phyloP scores from a whole-genome alignment of 2,888 invertebrate genomes.

The Pegoplata infirma region DNA sequence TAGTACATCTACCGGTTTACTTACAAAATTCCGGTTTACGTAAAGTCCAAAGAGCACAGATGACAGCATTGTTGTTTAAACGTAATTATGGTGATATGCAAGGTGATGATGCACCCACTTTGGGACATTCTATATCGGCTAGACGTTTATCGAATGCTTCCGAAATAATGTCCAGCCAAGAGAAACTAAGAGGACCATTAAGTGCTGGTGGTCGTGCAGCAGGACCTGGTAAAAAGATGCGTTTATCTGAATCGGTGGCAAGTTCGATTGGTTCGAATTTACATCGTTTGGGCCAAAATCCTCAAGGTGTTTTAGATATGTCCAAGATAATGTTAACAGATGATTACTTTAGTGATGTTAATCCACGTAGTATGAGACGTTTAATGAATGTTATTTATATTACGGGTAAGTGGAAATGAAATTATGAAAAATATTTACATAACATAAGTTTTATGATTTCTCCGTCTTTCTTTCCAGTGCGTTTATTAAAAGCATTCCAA shows the following conservation, averaged over 20 bases:
- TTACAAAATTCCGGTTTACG: slow-evolving; percentile 97
- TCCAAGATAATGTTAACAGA: slow-evolving; percentile 94
- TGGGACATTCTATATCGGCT: slow-evolving; percentile 82
- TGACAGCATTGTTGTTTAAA: slow-evolving; percentile 82
- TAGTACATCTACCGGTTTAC: slow-evolving; percentile 98
- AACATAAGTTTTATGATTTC: too few relatives aligned
- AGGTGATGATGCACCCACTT: slow-evolving; percentile 73
- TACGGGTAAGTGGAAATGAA: slow-evolving; percentile 83
- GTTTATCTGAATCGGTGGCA: slow-evolving; percentile 92
- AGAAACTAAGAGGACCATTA: slow-evolving; percentile 81
- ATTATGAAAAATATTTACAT: background rate
- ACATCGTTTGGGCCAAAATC: slow-evolving; percentile 86
- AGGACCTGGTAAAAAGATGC: slow-evolving; percentile 82
- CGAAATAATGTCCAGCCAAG: slow-evolving; percentile 88
- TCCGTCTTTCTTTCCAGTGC: slow-evolving; percentile 86
- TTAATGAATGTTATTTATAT: slow-evolving; percentile 98
- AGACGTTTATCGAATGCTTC: slow-evolving; percentile 89
- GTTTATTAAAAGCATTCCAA: slow-evolving; percentile 97
- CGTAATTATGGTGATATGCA: slow-evolving; percentile 75
- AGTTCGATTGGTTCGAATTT: slow-evolving; percentile 94
- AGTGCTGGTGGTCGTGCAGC: slow-evolving; percentile 77
- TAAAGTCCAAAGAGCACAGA: slow-evolving; percentile 91
- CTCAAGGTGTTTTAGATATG: slow-evolving; percentile 79
- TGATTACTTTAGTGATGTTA: slow-evolving; percentile 99
- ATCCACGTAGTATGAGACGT: slow-evolving; percentile 96